Evolutionary conservation across 2,888 invertebrate species (phyloP).

Genomic region (Capitulum mitella): DNA sequence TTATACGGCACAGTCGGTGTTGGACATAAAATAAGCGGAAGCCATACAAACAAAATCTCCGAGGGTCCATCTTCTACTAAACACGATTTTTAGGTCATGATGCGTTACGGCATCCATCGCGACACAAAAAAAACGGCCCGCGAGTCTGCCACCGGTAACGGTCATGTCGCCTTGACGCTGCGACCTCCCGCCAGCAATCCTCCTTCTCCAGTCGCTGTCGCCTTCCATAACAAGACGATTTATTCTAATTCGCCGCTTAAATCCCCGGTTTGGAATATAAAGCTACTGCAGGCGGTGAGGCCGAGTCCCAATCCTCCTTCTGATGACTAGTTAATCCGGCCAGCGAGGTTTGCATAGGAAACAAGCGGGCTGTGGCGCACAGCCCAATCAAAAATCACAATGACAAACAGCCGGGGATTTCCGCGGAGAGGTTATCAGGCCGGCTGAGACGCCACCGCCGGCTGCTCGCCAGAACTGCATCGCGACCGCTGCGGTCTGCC

Average conservation of each 20-base stretch:
- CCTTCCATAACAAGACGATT: not conserved
- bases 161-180: too few species aligned
- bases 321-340: constrained; percentile 13
- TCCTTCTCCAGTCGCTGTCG: not conserved
- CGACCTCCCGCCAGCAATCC: too few species aligned
- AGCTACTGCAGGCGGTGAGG: not conserved
- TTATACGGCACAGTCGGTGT: too few species aligned
- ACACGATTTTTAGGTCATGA: too few species aligned
- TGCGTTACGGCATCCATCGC: too few species aligned
- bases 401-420: constrained; percentile 12
- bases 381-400: not conserved
- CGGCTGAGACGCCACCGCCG: not conserved
- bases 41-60: too few species aligned
- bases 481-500: too few species aligned
- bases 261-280: constrained; percentile 21
- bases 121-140: too few species aligned
- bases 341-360: not conserved
- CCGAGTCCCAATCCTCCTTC: not conserved
- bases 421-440: not conserved
- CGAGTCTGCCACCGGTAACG: too few species aligned
- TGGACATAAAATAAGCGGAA: too few species aligned
- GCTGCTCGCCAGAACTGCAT: too few species aligned
- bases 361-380: not conserved
- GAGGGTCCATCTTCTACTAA: too few species aligned
- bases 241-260: constrained; percentile 3